phyloP scores from a whole-genome alignment of 1,140 invertebrate species.

The Physella acuta region DNA sequence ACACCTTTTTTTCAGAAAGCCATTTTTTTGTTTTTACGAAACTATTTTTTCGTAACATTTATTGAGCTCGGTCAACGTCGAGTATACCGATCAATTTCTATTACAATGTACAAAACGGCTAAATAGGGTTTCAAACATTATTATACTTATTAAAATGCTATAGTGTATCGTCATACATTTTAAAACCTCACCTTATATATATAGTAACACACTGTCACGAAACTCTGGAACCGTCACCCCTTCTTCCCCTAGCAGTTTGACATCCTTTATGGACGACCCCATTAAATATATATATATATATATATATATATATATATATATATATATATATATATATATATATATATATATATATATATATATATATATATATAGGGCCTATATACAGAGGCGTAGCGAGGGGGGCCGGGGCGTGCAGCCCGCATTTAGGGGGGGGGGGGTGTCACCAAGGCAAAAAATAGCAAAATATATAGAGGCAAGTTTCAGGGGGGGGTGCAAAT shows the following conservation, averaged over 20 bases:
- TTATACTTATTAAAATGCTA: constrained; percentile 27
- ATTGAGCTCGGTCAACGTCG: not conserved
- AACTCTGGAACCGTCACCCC: not conserved
- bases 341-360: not conserved
- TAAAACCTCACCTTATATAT: constrained; percentile 19
- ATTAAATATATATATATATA: not conserved
- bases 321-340: not conserved
- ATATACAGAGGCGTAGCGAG: too few relatives aligned
- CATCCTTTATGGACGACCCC: too few relatives aligned
- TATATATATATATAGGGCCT: too few relatives aligned
- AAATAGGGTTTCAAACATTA: not conserved
- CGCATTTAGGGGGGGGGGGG: too few relatives aligned
- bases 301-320: not conserved
- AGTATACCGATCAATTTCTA: not conserved
- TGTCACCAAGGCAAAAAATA: too few relatives aligned
- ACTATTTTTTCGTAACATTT: not conserved
- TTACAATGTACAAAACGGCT: not conserved
- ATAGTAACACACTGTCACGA: not conserved
- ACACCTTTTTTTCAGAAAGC: not conserved
- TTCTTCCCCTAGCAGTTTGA: not conserved
- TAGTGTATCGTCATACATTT: constrained; percentile 33
- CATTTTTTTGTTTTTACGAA: not conserved
- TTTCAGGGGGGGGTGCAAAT: too few relatives aligned
- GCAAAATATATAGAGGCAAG: too few relatives aligned
- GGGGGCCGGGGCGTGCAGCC: too few relatives aligned